Evolutionary conservation across 2,888 invertebrate species (phyloP).

Genomic region (Caenorhabditis becei): DNA sequence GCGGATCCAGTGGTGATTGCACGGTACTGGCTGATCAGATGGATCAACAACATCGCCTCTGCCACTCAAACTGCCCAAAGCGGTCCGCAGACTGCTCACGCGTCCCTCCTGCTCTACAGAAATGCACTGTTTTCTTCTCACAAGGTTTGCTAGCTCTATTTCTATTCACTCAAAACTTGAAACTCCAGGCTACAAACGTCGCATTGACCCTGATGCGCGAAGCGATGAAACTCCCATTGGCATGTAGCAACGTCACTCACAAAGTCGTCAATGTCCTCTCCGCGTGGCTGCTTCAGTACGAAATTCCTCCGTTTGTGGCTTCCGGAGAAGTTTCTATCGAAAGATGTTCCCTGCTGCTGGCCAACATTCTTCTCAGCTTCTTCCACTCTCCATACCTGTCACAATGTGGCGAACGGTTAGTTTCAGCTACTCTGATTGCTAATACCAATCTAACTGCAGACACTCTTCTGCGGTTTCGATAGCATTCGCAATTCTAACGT

Average conservation of each 20-base stretch:
- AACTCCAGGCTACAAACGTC: conserved; percentile 73
- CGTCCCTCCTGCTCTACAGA: conserved; percentile 74
- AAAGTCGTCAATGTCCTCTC: conserved; percentile 75
- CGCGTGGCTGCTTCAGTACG: conserved; percentile 78
- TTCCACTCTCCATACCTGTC: conserved; percentile 79
- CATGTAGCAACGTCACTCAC: conserved; percentile 79
- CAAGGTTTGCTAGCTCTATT: conserved; percentile 34
- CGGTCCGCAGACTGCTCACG: conserved; percentile 56
- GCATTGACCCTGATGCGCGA: conserved; percentile 80
- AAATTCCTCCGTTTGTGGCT: conserved; percentile 78
- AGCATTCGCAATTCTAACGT: conserved; percentile 76
- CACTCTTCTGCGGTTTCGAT: conserved; percentile 75
- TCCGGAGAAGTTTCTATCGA: conserved; percentile 74
- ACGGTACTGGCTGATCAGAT: conserved; percentile 79
- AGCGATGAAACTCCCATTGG: conserved; percentile 78
- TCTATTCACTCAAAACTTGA: background rate
- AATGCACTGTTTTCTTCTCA: conserved; percentile 73
- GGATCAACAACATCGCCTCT: conserved; percentile 80
- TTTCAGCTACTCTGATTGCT: background rate
- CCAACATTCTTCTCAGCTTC: conserved; percentile 77
- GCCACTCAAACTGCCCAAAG: conserved; percentile 54
- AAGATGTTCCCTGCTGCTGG: conserved; percentile 71
- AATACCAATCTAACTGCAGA: conserved; percentile 8
- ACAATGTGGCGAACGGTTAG: conserved; percentile 73
- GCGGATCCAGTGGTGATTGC: conserved; percentile 81